Evolutionary conservation across 1,140 invertebrate genomes (phyloP).

Genomic region (Drosophila repleta): DNA sequence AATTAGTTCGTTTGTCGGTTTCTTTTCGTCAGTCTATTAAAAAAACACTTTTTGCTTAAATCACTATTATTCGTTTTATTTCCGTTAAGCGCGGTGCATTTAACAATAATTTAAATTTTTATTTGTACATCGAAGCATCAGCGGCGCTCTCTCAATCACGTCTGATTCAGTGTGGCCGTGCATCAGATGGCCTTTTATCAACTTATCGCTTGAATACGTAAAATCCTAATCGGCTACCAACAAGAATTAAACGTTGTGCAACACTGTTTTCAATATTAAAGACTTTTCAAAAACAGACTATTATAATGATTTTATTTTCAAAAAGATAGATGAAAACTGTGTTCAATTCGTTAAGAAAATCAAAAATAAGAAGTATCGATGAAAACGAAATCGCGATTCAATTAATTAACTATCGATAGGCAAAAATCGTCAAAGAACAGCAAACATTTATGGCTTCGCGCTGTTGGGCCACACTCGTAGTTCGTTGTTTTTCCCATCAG

Average conservation of each 20-base stretch:
- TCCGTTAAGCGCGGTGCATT: conserved; percentile 56
- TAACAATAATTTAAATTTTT: conserved; percentile 62
- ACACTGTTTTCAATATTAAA: conserved; percentile 1
- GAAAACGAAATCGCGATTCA: background rate
- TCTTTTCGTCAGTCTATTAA: conserved; percentile 18
- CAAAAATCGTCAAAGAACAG: background rate
- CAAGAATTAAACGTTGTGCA: background rate
- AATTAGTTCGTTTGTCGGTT: background rate
- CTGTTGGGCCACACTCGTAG: conserved; percentile 30
- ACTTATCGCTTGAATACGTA: background rate
- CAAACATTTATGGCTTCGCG: conserved; percentile 27
- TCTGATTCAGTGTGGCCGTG: conserved; percentile 40
- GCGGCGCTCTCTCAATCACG: conserved; percentile 53
- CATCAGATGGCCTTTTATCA: background rate
- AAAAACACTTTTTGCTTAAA: conserved; percentile 38
- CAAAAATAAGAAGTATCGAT: background rate
- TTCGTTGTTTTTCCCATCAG: conserved; percentile 49
- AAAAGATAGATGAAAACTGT: too few relatives aligned
- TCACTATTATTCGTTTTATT: conserved; percentile 34
- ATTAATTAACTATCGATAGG: background rate
- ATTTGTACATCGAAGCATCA: conserved; percentile 58
- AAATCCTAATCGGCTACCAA: background rate
- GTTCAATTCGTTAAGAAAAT: background rate
- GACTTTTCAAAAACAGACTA: background rate
- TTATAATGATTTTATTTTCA: background rate